Evolutionary conservation across 2,113 vertebrate genomes (phyloP), one percentile per base, ranked within the genome.

Genomic region (Tachysurus vachellii): DNA sequence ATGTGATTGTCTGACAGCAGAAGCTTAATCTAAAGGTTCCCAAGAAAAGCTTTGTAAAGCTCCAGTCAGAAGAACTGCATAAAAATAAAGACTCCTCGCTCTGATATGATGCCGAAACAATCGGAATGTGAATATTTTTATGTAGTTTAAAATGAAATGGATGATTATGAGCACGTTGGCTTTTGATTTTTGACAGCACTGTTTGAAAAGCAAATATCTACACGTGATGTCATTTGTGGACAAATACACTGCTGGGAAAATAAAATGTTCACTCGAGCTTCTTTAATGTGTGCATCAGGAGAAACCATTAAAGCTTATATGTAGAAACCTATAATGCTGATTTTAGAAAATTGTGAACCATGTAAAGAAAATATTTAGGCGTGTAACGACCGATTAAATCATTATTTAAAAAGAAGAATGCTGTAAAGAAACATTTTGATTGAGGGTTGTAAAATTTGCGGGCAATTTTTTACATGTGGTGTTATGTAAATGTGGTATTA

Each of bases 21-120:
- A 53, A 62, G 79, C 47, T 71, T 26, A 28, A 80, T 86, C 80
- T 53, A 79, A 79, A 79, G 64, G 47, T 85, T 36, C 77, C 56
- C 71, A 62, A 26, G 73, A 36, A 53, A 11, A 85, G 73, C 83
- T 85, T 76, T 85, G 71, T 47, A 79, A 47, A 54, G 59, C 73
- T 77, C 42, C 42, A 53, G 71, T 8, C 70, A 50, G 84, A 44
- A 85, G 59, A 11, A 23, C 26, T 64, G 47, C 42, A 5, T 85
- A 44, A 44, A 28, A 42, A 77, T 76, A 53, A 77, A 82, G 21
- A 76, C 23, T 44, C 21, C 62, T n/a, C 14, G 4, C 26, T 76
- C 23, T 44, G 5, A 44, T 64, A 21, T 19, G 42, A 76, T 31
- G 70, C 5, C 4, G 2, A 21, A 31, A 66, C 12, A 71, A 57